Base-by-base conservation (phyloP, 1,140 invertebrate genomes). In the Drosophila obscura region DNA sequence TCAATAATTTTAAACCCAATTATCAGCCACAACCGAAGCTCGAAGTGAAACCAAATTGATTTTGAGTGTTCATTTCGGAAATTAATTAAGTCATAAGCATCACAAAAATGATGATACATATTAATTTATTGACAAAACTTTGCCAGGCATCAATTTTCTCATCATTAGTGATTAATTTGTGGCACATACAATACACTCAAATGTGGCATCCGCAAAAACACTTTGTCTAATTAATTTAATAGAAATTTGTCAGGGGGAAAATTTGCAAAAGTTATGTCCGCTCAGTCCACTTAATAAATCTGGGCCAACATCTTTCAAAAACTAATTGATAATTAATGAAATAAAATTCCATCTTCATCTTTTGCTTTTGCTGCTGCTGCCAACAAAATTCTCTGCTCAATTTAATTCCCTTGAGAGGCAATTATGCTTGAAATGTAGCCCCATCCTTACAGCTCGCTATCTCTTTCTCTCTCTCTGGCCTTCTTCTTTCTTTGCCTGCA, bases 261-360 rank as follows among this genome's bases (percentile, higher is more conserved):
- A 56, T 44, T 71, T 56, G 19, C 24, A 61, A 65, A 77, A 77
- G 66, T 80, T 68, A 69, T 69, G 74, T 44, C 68, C 46, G 45
- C 41, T 44, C 39, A 56, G 59, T 43, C 61, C 82, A 78, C 66
- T 87, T 76, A 64, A 79, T 88, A 77, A 87, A 87, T 82, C 65
- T 71, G 44, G 41, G 52, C 74, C 74, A 69, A 82, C 80, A 58
- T 83, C 78, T 88, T 83, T 88, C 79, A 81, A 79, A 83, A 88
- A 88, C 84, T 89, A 88, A 88, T 88, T 88, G 83, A 88, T 88
- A 80, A 88, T 88, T 88, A 89, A 88, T 88, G 76, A 83, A 83
- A 88, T 72, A 65, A 83, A 89, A 83, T 77, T 66, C 41, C 80
- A 68, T 77, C 58, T 69, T 73, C 62, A 67, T 73, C 55, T 69